Base-by-base conservation (phyloP, 2,113 vertebrate species). In the Onychorhynchus coronatus region DNA sequence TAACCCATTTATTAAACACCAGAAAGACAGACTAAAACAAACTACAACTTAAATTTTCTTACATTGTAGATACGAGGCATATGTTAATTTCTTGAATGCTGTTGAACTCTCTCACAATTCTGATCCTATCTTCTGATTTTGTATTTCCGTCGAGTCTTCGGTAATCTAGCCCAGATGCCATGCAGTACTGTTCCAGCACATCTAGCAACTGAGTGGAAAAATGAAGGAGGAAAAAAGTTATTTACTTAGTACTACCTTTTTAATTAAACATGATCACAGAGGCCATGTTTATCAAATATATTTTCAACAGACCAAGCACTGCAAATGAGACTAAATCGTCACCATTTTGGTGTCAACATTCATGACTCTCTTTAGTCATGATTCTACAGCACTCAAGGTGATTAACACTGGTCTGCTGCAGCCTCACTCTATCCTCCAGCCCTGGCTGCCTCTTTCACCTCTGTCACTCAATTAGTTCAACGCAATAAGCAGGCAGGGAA, bases 21-120 rank as follows among this genome's bases (percentile, higher is more conserved):
- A 90, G 53, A 93, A 78, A 93, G 65, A 82, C 72, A 85, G 80
- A 85, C 5, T 21, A 8, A 92, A 93, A 53, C 31, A 94, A 37
- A 88, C 12, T 22, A 44, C 3, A 79, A 65, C 24, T 86, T 93
- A 85, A 68, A 68, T 93, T 95, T 76, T 98, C 99, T 99, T 94
- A 99, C 99, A 99, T 99, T 75, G 99, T 99, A 74, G 99, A 99
- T 76, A 99, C 99, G 89, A 99, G 98, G 96, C 99, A 99, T 92
- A 99, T 97, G 97, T 98, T 99, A 79, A 99, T 97, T 90, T 99
- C 98, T 96, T 97, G 97, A 73, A 98, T 94, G 70, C 94, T 98
- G 97, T 99, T 99, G 97, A 99, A 99, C 74, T 99, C 98, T 95
- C 98, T 99, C 68, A 99, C 99, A 46, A 99, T 98, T 97, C 97